These are phyloP conservation scores for Iguana delicatissima DNA, from an alignment of 2,797 vertebrate genomes.

Conservation along the genomic window DNA sequence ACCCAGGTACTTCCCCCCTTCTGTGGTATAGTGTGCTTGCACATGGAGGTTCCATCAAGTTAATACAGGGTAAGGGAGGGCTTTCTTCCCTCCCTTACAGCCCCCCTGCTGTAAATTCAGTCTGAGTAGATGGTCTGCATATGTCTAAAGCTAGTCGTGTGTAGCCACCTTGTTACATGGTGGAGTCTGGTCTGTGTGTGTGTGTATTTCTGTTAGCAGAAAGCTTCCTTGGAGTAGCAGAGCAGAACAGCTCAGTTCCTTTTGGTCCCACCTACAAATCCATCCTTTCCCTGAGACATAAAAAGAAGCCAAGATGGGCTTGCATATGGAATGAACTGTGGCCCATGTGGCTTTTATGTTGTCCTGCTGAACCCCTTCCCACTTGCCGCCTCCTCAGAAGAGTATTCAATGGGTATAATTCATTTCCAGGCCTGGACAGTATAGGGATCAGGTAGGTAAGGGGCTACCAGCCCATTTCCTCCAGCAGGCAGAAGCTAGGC, in stretches of 20 bases:
- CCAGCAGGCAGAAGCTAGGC: not conserved
- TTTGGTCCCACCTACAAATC: no score
- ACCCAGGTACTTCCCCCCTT: no score
- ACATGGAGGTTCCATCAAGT: not conserved
- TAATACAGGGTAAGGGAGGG: not conserved
- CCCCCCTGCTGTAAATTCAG: no score
- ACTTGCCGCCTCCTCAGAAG: not conserved
- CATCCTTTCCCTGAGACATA: not conserved
- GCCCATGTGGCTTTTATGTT: constrained; percentile 3
- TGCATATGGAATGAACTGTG: constrained; percentile 45
- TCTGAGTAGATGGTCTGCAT: no score
- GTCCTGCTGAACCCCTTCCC: constrained; percentile 29
- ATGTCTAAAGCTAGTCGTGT: not conserved
- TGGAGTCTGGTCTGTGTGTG: no score
- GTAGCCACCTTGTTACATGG: not conserved
- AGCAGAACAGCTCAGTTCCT: not conserved
- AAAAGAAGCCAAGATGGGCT: not conserved
- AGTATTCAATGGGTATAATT: fast-evolving
- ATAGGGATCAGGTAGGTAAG: not conserved
- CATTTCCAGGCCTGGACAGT: not conserved
- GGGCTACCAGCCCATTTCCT: not conserved
- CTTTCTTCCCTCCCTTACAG: not conserved
- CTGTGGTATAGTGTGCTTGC: not conserved
- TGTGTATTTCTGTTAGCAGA: not conserved
- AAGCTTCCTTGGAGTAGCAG: not conserved